Percentiles rank a stretch among this genome's conserved stretches.
These are phyloP conservation scores for Antheraea mylitta DNA, from an alignment of 1,140 invertebrate species.

Conservation along the genomic window DNA sequence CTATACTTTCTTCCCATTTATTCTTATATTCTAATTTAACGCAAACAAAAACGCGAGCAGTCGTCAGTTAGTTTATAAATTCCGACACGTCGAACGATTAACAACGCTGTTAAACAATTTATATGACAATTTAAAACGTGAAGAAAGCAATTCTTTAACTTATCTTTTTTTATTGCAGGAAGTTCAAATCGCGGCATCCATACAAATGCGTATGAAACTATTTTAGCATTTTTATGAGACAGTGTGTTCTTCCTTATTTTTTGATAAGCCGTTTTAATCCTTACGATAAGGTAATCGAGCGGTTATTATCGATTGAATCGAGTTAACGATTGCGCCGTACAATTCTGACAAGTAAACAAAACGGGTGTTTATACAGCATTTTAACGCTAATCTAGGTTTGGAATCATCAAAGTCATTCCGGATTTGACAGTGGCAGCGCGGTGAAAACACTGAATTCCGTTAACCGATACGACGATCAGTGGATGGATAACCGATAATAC, in stretches of 20 bases:
- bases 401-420: conserved; percentile 24
- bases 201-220: conserved; percentile 8
- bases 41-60: no score
- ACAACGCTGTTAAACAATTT: not conserved
- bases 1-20: no score
- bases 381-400: conserved; percentile 27
- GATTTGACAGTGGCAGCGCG: conserved; percentile 24
- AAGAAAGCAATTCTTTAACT: conserved; percentile 15
- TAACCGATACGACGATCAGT: conserved; percentile 19
- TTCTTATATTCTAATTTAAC: no score
- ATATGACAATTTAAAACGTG: conserved; percentile 1
- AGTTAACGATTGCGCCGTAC: not conserved
- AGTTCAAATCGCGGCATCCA: conserved; percentile 10
- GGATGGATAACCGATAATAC: conserved; percentile 2
- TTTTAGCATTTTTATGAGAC: conserved; percentile 10
- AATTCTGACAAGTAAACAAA: not conserved
- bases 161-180: conserved; percentile 10
- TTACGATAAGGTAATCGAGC: not conserved
- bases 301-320: conserved; percentile 5
- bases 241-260: not conserved
- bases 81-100: not conserved
- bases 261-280: not conserved
- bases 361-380: conserved; percentile 25
- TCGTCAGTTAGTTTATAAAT: no score
- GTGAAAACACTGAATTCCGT: conserved; percentile 36